phyloP scores from a whole-genome alignment of 2,113 vertebrate genomes.

The Dromaius novaehollandiae region DNA sequence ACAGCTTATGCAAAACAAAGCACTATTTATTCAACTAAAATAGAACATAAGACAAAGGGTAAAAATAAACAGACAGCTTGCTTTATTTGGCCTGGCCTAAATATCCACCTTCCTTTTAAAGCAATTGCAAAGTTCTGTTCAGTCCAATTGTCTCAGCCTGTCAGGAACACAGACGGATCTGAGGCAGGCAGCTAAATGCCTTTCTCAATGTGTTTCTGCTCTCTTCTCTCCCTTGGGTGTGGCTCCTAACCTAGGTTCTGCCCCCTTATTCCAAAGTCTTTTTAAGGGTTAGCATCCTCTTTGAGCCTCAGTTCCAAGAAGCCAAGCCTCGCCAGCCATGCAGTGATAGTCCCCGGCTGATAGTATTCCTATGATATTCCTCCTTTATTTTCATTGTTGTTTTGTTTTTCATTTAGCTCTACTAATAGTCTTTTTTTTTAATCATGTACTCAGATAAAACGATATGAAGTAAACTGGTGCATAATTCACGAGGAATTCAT shows the following conservation, averaged over 20 bases:
- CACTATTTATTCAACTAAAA: neutral
- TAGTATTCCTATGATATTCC: too few relatives aligned
- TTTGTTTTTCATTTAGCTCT: neutral
- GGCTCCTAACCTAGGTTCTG: neutral
- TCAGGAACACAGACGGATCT: rapidly evolving
- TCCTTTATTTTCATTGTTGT: neutral
- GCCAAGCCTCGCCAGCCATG: neutral
- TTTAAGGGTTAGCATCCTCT: neutral
- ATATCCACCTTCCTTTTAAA: neutral
- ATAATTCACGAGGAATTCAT: neutral
- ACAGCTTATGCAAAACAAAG: neutral
- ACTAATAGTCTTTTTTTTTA: neutral
- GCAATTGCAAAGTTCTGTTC: neutral
- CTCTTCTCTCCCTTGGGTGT: neutral
- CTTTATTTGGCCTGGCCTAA: neutral
- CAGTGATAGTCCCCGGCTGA: neutral
- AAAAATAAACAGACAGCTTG: neutral
- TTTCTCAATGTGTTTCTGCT: neutral
- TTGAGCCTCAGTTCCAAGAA: neutral
- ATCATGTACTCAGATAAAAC: neutral
- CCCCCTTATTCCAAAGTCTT: neutral
- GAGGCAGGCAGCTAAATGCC: neutral
- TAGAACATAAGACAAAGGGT: neutral
- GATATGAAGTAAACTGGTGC: neutral
- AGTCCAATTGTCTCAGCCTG: neutral